Percentiles rank a stretch among this genome's conserved stretches.
Evolutionary conservation across 1,140 invertebrate species (phyloP).

Genomic region (Rhizoglyphus robini): DNA sequence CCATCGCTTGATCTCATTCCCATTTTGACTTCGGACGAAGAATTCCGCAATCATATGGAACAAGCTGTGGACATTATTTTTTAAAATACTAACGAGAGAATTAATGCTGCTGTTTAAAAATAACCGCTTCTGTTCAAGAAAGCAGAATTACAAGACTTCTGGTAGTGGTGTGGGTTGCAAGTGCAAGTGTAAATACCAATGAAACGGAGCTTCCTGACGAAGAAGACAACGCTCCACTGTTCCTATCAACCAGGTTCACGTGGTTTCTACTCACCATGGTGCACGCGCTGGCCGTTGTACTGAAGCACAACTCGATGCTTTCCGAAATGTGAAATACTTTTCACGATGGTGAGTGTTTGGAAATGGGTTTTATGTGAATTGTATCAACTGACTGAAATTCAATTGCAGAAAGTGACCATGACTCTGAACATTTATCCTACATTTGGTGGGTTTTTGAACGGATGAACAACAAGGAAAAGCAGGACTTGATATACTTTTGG

Average conservation of each 20-base stretch:
- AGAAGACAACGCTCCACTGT: constrained; percentile 79
- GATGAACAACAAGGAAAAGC: constrained; percentile 89
- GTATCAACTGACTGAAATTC: background rate
- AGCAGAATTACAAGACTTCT: no score
- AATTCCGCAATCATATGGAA: constrained; percentile 73
- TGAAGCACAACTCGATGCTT: constrained; percentile 83
- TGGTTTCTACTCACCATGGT: constrained; percentile 94
- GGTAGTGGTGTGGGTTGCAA: no score
- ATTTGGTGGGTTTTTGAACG: constrained; percentile 99
- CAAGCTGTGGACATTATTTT: constrained; percentile 86
- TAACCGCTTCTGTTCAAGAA: background rate
- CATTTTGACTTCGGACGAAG: constrained; percentile 83
- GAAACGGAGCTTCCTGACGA: constrained; percentile 28
- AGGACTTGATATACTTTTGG: constrained; percentile 99
- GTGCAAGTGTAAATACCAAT: background rate
- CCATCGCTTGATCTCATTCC: constrained; percentile 80
- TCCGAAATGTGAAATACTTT: constrained; percentile 95
- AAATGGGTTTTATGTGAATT: no score
- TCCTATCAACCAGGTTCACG: constrained; percentile 92
- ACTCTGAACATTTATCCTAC: constrained; percentile 60
- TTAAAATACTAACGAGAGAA: no score
- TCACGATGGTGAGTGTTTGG: constrained; percentile 57
- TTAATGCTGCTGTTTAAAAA: constrained; percentile 47
- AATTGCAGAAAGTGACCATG: constrained; percentile 27
- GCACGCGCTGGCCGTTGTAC: constrained; percentile 74